Percentiles rank a stretch among this genome's conserved stretches.
These are phyloP conservation scores for Notiomystis cincta DNA, from an alignment of 2,113 vertebrate species.

Conservation along the genomic window DNA sequence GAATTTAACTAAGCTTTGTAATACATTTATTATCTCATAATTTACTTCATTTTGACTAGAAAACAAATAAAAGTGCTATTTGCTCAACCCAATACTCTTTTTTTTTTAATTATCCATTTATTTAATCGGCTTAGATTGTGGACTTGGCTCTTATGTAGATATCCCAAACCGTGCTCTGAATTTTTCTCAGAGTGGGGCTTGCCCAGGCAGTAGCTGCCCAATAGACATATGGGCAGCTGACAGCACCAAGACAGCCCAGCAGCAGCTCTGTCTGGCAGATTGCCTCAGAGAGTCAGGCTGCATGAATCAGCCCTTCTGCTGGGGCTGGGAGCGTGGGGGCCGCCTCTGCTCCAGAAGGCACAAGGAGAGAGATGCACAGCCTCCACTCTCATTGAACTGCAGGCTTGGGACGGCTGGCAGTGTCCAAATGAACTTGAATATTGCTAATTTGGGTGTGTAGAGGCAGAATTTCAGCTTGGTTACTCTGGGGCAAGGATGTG, in stretches of 20 bases:
- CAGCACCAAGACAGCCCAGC: slow-evolving; percentile 19
- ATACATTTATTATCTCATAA: not conserved
- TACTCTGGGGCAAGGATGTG: not conserved
- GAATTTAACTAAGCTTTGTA: not conserved
- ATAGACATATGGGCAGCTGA: slow-evolving; percentile 39
- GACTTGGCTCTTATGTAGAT: not conserved
- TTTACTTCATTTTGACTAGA: not conserved
- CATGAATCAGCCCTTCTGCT: slow-evolving; percentile 25
- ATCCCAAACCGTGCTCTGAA: not conserved
- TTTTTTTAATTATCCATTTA: not conserved
- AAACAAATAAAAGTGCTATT: not conserved
- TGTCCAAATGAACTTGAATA: not conserved
- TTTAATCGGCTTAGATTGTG: not conserved
- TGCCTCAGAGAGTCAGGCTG: not conserved
- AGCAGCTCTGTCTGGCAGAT: slow-evolving; percentile 48
- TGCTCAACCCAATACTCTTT: not conserved
- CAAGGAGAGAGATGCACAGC: not conserved
- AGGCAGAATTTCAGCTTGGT: not conserved
- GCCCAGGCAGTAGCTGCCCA: not conserved
- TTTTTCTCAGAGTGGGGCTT: not conserved
- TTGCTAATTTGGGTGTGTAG: not conserved
- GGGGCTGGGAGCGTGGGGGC: not conserved
- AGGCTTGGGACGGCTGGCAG: not conserved
- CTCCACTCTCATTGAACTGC: rapidly evolving
- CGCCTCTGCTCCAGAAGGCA: not conserved